Evolutionary conservation across 1,140 invertebrate species (phyloP), one percentile per base, ranked within the genome.

Genomic region (Panonychus citri): DNA sequence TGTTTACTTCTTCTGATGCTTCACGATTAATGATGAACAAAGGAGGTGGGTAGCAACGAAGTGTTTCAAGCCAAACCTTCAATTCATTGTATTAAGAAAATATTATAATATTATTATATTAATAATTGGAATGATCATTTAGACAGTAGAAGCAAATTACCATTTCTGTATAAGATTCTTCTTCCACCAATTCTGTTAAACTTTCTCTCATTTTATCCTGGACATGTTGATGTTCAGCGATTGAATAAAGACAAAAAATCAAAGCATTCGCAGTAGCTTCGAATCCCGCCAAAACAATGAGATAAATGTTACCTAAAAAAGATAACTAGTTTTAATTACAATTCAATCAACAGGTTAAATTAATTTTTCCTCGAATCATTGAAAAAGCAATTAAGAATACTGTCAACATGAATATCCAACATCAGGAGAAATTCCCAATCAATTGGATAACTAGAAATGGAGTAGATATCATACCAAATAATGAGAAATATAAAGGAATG

Each of bases 261-360:
- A 75, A 53, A 21, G 67, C 65, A 0, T 58, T 69, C 3, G 67
- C 61, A 12, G 70, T 73, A 0, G 73, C 74, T 40, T 74, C 72
- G 57, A 68, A 73, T 12, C 72, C 72, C 54, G 70, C 74, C n/a
- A 46, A 3, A 21, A 46, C n/a, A n/a, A 46, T 7, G 2, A 46
- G n/a, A 2, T 21, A 24, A 46, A n/a, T 19, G 17, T 46, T 46
- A 1, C 43, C 43, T 46, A 46, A 4, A 13, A 10, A n/a, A 19
- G 3, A n/a, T n/a, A 19, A 4, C 5, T 3, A 46, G 21, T n/a
- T n/a, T n/a, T 21, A 0, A 21, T 1, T 46, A 2, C 1, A 7
- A n/a, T 21, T 46, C 1, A 46, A n/a, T 46, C n/a, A 7, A n/a
- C n/a, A 46, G 17, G 21, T 7, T 19, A 46, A 46, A 21, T 46